A percentile compares a stretch with the other conserved stretches of the same genome.
phyloP scores from a whole-genome alignment of 2,888 invertebrate species.

The Neelides folsomi region DNA sequence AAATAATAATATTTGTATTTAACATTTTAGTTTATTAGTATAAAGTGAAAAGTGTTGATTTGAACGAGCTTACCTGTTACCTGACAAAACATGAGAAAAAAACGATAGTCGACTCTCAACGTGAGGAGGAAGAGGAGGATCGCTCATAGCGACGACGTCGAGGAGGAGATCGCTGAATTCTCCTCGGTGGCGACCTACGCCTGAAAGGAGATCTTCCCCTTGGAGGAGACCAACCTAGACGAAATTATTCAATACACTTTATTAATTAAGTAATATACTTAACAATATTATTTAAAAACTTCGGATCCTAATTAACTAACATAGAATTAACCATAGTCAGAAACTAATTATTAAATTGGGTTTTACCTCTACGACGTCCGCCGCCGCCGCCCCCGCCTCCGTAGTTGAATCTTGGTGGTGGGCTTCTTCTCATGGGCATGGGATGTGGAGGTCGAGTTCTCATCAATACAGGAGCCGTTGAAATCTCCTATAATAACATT shows the following conservation, averaged over 20 bases:
- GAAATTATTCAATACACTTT: too few species aligned
- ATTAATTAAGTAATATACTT: too few species aligned
- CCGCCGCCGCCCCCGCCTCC: slow-evolving; percentile 26
- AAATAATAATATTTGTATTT: too few species aligned
- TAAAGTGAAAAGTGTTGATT: too few species aligned
- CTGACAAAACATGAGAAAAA: too few species aligned
- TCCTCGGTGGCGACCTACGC: slow-evolving; percentile 22
- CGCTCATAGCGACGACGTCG: slow-evolving; percentile 30
- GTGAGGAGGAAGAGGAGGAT: slow-evolving; percentile 31
- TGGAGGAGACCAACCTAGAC: slow-evolving; percentile 44
- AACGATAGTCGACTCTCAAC: slow-evolving; percentile 8
- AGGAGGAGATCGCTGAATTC: slow-evolving; percentile 31
- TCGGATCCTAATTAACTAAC: too few species aligned
- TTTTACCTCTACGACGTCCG: slow-evolving; percentile 10
- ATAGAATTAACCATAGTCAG: too few species aligned
- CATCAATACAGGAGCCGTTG: slow-evolving; percentile 77
- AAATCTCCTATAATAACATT: slow-evolving; percentile 66
- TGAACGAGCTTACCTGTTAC: too few species aligned
- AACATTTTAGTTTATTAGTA: too few species aligned
- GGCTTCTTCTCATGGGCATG: slow-evolving; percentile 33
- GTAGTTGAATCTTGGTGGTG: slow-evolving; percentile 34
- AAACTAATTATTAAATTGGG: too few species aligned
- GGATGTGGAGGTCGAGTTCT: slow-evolving; percentile 36
- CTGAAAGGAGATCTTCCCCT: slow-evolving; percentile 33
- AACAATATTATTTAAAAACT: too few species aligned